Evolutionary conservation across 2,113 vertebrate genomes (phyloP).

Genomic region (Prunella fulvescens): DNA sequence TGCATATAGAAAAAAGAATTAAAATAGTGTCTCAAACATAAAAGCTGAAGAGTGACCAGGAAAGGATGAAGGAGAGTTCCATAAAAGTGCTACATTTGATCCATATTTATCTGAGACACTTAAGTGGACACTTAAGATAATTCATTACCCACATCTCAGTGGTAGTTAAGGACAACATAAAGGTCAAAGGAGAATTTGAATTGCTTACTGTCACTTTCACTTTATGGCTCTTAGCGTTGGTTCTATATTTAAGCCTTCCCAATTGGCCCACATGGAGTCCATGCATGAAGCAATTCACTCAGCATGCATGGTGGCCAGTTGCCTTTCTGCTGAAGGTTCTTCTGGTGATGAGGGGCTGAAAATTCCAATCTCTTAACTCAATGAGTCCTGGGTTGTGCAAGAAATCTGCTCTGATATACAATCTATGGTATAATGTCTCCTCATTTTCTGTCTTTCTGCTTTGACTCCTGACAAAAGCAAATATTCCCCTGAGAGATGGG

Average conservation of each 20-base stretch:
- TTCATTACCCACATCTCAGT: neutral
- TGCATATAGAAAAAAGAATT: neutral
- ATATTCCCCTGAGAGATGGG: neutral
- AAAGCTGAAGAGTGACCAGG: neutral
- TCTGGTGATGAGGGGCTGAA: neutral
- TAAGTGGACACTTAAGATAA: neutral
- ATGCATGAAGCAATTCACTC: neutral
- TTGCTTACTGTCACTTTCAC: neutral
- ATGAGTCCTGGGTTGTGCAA: neutral
- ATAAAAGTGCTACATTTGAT: neutral
- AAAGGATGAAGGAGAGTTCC: neutral
- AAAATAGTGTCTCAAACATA: neutral
- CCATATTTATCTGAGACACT: neutral
- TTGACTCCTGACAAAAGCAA: conserved; percentile 3
- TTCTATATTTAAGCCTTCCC: neutral
- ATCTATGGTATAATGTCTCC: neutral
- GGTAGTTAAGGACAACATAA: neutral
- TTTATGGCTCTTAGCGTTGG: neutral
- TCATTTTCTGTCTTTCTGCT: neutral
- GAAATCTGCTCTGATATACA: neutral
- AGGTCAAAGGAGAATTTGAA: neutral
- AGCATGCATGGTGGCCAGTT: neutral
- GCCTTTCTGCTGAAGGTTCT: neutral
- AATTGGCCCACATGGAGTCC: neutral
- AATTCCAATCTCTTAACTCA: neutral